Base-by-base conservation (phyloP, 2,113 vertebrate genomes). In the Halichoeres trimaculatus region DNA sequence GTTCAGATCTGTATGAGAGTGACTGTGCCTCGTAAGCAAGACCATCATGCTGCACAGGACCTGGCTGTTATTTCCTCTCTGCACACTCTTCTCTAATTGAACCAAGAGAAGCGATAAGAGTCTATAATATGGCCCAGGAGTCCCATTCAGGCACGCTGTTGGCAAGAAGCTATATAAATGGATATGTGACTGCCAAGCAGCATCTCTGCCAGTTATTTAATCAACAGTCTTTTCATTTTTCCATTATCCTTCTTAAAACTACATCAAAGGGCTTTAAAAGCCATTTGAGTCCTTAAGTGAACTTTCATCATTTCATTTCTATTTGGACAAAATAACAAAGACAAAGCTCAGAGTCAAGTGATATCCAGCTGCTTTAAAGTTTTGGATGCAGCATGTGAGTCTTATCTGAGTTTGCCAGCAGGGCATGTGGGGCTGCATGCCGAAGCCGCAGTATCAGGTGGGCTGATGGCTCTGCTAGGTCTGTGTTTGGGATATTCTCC, bases 121-220 rank as follows among this genome's bases (percentile, higher is more conserved):
- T 54, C 68, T 71, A 48, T 86, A 76, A 90, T 77, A 64, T 34
- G 53, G 60, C 80, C 65, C 84, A 52, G 65, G 83, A 85, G 81
- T 59, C 73, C 43, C 54, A 48, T 71, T 80, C 58, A 72, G 48
- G 58, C 22, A 52, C 52, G 35, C 52, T 45, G 52, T 51, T 82
- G 78, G 65, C 76, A 67, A 68, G 36, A 80, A 59, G 50, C 69
- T 78, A 14, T 23, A 50, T 16, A 71, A 45, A 74, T 26, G 72
- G 53, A 69, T 53, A 76, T 20, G 52, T 10, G 63, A 43, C 48
- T 73, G 71, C 68, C 78, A 83, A 66, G 51, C 47, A 61, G 40
- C 4, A 10, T 54, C 55, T 69, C 52, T 55, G 62, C 22, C 63
- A 61, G 50, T 69, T 52, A 78, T 75, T 78, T 77, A 64, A 82